Percentiles rank a stretch among this genome's conserved stretches.
Conservation (phyloP, 2,888 invertebrate species). For the Epicampocera succincta region DNA sequence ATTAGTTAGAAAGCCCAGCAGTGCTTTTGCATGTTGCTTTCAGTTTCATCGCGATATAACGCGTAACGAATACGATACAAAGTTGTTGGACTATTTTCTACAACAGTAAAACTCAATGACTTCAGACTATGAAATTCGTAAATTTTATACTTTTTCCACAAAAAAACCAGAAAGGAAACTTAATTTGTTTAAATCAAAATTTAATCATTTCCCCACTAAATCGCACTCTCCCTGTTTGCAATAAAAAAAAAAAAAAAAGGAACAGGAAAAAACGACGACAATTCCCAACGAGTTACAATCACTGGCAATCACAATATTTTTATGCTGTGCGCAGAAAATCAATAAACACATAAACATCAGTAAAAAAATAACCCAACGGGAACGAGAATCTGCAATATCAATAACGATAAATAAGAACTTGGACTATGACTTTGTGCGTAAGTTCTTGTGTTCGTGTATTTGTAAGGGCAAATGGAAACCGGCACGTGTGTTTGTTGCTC, state of each 20-base stretch:
- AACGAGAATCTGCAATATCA: constrained; percentile 1
- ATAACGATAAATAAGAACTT: constrained; percentile 55
- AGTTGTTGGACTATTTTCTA: no score
- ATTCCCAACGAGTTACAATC: constrained; percentile 52
- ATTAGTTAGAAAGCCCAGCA: no score
- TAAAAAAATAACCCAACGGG: not conserved
- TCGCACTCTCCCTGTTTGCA: constrained; percentile 5
- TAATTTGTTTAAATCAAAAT: constrained; percentile 16
- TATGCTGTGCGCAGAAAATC: constrained; percentile 38
- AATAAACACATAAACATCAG: constrained; percentile 37
- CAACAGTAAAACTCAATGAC: no score
- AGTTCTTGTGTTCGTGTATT: not conserved
- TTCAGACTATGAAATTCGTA: no score
- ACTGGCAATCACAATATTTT: constrained; percentile 61
- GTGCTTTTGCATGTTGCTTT: no score
- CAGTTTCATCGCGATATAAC: no score
- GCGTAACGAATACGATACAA: no score
- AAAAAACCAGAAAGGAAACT: no score
- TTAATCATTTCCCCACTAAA: constrained; percentile 32
- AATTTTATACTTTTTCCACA: no score
- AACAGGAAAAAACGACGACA: constrained; percentile 36
- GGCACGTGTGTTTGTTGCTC: not conserved
- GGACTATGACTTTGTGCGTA: not conserved
- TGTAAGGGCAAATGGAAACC: not conserved
- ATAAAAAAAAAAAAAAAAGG: constrained; percentile 1